These are phyloP conservation scores for Brassicogethes aeneus DNA, from an alignment of 2,888 invertebrate species.

Conservation along the genomic window DNA sequence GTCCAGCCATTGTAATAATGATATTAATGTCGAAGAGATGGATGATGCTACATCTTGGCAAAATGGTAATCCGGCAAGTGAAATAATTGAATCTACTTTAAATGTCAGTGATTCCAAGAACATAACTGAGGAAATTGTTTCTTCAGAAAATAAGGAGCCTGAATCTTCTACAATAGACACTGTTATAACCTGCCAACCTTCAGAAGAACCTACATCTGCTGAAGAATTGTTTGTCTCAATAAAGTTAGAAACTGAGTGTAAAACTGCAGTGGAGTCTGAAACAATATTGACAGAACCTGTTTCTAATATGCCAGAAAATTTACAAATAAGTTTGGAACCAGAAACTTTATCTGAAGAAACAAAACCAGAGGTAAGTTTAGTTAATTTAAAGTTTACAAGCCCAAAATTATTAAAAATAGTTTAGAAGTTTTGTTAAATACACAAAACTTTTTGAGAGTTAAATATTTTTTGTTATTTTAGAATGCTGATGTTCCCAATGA, in stretches of 20 bases:
- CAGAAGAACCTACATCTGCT: slow-evolving; percentile 11
- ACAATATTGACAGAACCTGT: no score
- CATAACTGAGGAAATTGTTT: not conserved
- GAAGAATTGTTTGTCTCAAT: slow-evolving; percentile 26
- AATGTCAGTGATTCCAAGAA: not conserved
- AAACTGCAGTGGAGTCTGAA: not conserved
- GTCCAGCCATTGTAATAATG: slow-evolving; percentile 43
- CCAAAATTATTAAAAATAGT: no score
- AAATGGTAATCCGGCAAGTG: not conserved
- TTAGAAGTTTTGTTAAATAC: no score
- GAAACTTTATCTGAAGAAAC: no score
- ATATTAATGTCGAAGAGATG: slow-evolving; percentile 51
- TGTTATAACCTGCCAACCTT: slow-evolving; percentile 16
- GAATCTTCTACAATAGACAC: slow-evolving; percentile 5
- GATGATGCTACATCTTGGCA: slow-evolving; percentile 40
- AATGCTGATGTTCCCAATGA: no score
- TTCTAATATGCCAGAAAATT: no score
- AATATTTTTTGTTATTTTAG: no score
- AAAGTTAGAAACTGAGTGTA: slow-evolving; percentile 11
- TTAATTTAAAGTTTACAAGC: no score
- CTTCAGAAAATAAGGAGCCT: not conserved
- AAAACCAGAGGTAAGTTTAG: no score
- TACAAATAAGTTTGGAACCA: no score
- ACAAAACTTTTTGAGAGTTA: no score
- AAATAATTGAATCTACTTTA: not conserved